Evolutionary conservation across 2,888 invertebrate genomes (phyloP).

Genomic region (Melipona beecheii): DNA sequence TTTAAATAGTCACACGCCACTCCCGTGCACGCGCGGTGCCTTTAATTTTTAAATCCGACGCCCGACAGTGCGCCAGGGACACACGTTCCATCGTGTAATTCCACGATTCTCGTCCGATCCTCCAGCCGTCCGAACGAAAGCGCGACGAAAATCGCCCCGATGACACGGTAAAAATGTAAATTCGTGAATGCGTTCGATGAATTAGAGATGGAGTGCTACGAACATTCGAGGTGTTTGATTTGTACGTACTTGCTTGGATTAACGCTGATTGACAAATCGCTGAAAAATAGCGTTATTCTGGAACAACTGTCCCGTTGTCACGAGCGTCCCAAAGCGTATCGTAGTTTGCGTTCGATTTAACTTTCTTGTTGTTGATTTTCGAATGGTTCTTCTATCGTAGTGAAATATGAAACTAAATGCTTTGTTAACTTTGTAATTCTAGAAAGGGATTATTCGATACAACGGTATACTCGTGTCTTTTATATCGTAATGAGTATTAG

Average conservation of each 20-base stretch:
- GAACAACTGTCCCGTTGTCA: background rate
- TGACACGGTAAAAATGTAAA: background rate
- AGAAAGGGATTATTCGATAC: too few species aligned
- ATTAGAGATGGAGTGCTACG: background rate
- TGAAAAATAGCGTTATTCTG: background rate
- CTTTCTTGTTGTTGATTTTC: too few species aligned
- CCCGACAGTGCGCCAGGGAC: background rate
- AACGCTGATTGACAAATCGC: background rate
- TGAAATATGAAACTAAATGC: too few species aligned
- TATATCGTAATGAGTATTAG: too few species aligned
- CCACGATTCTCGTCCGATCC: background rate
- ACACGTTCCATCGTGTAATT: background rate
- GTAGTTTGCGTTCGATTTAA: too few species aligned
- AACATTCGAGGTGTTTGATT: background rate
- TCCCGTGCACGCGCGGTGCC: background rate
- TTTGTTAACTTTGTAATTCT: too few species aligned
- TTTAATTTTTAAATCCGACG: constrained; percentile 1
- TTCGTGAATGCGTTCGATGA: constrained; percentile 1
- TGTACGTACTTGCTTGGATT: background rate
- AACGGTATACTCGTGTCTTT: too few species aligned
- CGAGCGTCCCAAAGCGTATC: background rate
- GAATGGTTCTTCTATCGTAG: too few species aligned
- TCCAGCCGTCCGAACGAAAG: background rate
- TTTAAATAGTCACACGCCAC: constrained; percentile 11
- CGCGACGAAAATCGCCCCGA: background rate